A percentile compares a stretch with the other conserved stretches of the same genome.
Conservation (phyloP, 2,888 invertebrate species). For the Litoditis marina region DNA sequence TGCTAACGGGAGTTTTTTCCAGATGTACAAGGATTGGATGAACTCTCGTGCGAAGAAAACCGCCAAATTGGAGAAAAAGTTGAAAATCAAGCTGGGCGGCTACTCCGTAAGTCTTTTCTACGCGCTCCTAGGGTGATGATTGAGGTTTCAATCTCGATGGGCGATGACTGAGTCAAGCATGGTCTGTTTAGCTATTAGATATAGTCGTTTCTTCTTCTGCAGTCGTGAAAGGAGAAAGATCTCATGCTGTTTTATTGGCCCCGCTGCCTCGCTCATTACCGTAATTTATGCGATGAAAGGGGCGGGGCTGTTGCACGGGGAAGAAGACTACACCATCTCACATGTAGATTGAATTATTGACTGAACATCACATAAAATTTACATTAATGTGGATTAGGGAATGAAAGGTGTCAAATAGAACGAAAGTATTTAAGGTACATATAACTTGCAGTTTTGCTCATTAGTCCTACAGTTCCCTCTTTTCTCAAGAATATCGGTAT, state of each 20-base stretch:
- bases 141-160: too few species aligned
- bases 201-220: too few species aligned
- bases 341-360: conserved; percentile 1
- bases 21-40: conserved; percentile 89
- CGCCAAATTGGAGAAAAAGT: conserved; percentile 93
- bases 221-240: neutral
- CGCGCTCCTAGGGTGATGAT: too few species aligned
- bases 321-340: neutral
- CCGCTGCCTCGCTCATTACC: conserved; percentile 21
- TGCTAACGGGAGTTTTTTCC: conserved; percentile 12
- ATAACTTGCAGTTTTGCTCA: too few species aligned
- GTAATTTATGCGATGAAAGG: conserved; percentile 29
- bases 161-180: too few species aligned
- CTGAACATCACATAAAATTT: neutral
- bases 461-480: too few species aligned
- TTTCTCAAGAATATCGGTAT: neutral
- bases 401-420: neutral
- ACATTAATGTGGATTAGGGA: neutral
- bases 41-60: conserved; percentile 91
- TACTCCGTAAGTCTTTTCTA: too few species aligned
- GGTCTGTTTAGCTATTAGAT: too few species aligned
- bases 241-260: conserved; percentile 11
- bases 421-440: too few species aligned
- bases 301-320: neutral
- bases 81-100: conserved; percentile 88